Conservation (phyloP, 92 coral and sea anemone genomes). For the Paramuricea clavata region DNA sequence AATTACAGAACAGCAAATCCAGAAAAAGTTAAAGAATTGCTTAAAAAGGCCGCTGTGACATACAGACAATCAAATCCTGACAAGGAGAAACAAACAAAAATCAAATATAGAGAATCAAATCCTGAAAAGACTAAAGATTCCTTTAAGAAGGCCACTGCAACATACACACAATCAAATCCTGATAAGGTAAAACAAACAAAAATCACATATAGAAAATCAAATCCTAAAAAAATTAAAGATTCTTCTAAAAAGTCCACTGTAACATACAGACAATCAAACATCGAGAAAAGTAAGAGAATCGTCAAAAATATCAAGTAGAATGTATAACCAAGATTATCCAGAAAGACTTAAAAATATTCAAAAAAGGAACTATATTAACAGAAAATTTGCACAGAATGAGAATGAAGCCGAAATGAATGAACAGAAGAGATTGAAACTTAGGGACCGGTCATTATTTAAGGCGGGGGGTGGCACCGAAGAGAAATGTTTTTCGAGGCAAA, state of each 20-base stretch:
- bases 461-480: no score
- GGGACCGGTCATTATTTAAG: no score
- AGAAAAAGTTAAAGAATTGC: conserved; percentile 39
- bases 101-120: conserved; percentile 37
- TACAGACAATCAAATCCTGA: no score
- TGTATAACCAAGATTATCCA: not conserved
- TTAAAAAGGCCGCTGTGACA: conserved; percentile 32
- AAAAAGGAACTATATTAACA: not conserved
- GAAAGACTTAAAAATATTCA: not conserved
- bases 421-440: not conserved
- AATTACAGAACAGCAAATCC: conserved; percentile 41
- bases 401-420: not conserved
- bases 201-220: conserved; percentile 12
- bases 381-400: not conserved
- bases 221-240: conserved; percentile 13
- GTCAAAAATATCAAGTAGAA: not conserved
- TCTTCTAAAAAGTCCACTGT: conserved; percentile 14
- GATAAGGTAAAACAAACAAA: not conserved
- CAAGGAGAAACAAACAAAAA: no score
- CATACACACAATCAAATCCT: conserved; percentile 13
- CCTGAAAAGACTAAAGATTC: conserved; percentile 35
- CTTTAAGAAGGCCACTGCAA: conserved; percentile 18
- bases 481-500: no score
- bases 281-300: not conserved
- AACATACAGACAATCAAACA: conserved; percentile 18